These are phyloP conservation scores for Myotis vivesi DNA, from an alignment of 2,797 vertebrate species.

Conservation along the genomic window DNA sequence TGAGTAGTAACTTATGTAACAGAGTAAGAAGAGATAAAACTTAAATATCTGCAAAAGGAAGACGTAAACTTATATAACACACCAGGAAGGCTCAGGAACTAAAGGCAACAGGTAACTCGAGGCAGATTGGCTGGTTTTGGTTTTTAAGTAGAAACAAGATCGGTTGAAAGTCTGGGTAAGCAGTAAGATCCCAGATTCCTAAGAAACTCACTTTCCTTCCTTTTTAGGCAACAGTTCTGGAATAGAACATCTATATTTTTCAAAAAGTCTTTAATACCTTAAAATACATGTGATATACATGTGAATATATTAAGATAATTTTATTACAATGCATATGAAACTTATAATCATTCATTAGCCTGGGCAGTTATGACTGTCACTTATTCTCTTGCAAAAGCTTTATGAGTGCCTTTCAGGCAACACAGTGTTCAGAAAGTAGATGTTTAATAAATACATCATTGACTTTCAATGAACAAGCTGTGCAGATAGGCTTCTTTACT, in stretches of 20 bases:
- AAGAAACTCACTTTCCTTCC: neutral
- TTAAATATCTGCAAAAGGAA: neutral
- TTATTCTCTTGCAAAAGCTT: neutral
- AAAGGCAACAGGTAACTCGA: neutral
- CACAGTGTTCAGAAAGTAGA: neutral
- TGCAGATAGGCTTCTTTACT: neutral
- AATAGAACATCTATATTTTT: slow-evolving; percentile 1
- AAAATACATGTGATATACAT: neutral
- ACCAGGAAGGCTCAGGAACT: neutral
- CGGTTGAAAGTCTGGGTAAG: neutral
- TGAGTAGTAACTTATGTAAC: neutral
- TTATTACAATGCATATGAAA: neutral
- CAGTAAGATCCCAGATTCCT: neutral
- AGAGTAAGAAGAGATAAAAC: neutral
- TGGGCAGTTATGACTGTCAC: neutral
- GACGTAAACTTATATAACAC: neutral
- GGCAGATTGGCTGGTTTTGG: neutral
- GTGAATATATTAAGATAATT: neutral
- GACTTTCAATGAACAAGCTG: neutral
- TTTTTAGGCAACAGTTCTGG: neutral
- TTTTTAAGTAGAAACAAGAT: neutral
- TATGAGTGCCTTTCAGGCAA: neutral
- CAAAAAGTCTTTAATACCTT: neutral
- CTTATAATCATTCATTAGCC: neutral
- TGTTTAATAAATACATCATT: neutral